A percentile compares a stretch with the other conserved stretches of the same genome.
These are phyloP conservation scores for Leucoptera coffeella DNA, from an alignment of 2,888 invertebrate genomes.

Conservation along the genomic window DNA sequence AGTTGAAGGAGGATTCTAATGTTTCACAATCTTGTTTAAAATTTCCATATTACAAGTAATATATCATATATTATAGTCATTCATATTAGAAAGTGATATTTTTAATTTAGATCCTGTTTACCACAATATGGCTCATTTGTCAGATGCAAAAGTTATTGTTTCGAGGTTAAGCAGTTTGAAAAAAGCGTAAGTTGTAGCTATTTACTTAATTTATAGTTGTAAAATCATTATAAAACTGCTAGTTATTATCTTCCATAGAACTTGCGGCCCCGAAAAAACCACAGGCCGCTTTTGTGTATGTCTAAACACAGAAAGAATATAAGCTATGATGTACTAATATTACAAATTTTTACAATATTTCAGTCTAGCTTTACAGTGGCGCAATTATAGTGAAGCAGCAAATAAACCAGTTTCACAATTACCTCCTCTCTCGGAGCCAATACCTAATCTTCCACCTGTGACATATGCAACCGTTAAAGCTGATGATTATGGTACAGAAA, in stretches of 20 bases:
- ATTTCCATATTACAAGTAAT: too few species aligned
- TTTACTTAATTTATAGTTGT: neutral
- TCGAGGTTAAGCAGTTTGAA: conserved; percentile 42
- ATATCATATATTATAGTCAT: too few species aligned
- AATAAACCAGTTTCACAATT: conserved; percentile 60
- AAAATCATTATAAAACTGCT: neutral
- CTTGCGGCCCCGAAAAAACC: too few species aligned
- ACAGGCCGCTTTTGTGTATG: too few species aligned
- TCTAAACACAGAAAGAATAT: too few species aligned
- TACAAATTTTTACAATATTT: conserved; percentile 5
- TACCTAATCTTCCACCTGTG: conserved; percentile 67
- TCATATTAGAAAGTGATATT: too few species aligned
- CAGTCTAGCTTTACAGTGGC: conserved; percentile 15
- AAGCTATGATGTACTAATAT: too few species aligned
- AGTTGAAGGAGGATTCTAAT: too few species aligned
- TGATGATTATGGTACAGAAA: conserved; percentile 70
- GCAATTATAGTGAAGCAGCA: conserved; percentile 22
- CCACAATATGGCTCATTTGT: conserved; percentile 31
- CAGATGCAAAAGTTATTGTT: conserved; percentile 36
- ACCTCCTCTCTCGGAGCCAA: conserved; percentile 72
- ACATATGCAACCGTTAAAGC: conserved; percentile 66
- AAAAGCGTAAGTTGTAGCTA: conserved; percentile 26
- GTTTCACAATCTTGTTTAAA: too few species aligned
- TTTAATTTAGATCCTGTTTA: too few species aligned
- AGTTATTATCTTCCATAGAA: too few species aligned